Evolutionary conservation across 2,797 vertebrate species (phyloP), one percentile per base, ranked within the genome.

Genomic region (Sebastes steindachneri): DNA sequence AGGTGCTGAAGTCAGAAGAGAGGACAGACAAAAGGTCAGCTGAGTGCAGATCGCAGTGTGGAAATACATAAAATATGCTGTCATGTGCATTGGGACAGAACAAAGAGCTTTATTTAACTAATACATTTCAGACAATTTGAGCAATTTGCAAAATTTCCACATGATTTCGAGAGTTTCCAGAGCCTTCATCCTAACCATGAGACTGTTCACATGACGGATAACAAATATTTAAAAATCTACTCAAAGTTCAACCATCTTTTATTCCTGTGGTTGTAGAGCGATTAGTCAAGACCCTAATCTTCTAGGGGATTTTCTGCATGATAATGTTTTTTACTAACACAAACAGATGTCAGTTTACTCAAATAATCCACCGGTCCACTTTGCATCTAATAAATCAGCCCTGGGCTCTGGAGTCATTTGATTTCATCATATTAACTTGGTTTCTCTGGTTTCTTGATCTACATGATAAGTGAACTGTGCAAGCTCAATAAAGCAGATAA

Each of bases 1-100:
- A 95, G 95, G 90, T 96, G 91, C 96, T 94, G 92, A 58, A 91
- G 79, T 77, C 35, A 71, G 59, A 68, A 21, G 41, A 23, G 14
- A 70, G n/a, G 31, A 83, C 12, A 75, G 31, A 37, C 2, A 17
- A 66, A 19, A 35, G 17, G 69, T 86, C 77, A 88, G 79, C 64
- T 28, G 68, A 37, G 41, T 54, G 54, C 58, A 23, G 12, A 35
- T 25, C 3, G 1, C 26, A 68, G 29, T 9, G 23, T 6, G 23
- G 10, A 68, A 29, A 10, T 14, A 53, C 15, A 57, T 8, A 4
- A 65, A 78, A 66, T 29, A 68, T 35, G 64, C 4, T 3, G 48
- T 72, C 71, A 65, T 33, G 73, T 51, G 41, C 15, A 12, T 6
- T 23, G 4, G 10, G 7, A 55, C 33, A 29, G 19, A 57, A 77